A percentile compares a stretch with the other conserved stretches of the same genome.
Conservation (phyloP, 2,797 vertebrate genomes). For the Erethizon dorsatum region DNA sequence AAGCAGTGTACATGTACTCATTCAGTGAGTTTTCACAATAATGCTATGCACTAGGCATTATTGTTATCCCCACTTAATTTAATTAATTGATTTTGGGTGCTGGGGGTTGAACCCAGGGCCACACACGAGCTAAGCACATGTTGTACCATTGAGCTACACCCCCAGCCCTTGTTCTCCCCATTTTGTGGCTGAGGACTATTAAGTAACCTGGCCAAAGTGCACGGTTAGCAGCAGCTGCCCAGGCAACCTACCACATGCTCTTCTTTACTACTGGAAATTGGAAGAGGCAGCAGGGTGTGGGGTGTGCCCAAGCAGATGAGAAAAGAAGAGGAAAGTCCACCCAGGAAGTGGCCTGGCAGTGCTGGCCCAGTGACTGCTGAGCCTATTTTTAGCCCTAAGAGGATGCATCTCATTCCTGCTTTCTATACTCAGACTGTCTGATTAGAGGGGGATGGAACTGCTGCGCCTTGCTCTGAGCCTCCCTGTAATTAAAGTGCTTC, state of each 20-base stretch:
- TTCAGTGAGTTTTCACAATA: background rate
- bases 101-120: background rate
- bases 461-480: background rate
- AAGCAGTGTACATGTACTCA: background rate
- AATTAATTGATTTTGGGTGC: background rate
- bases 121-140: no score
- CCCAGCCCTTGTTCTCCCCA: background rate
- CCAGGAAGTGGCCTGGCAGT: background rate
- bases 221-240: background rate
- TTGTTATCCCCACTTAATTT: background rate
- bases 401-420: constrained; percentile 10
- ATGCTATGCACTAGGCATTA: background rate
- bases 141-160: background rate
- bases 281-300: background rate
- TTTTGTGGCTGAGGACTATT: background rate
- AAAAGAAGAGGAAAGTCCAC: background rate
- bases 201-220: background rate
- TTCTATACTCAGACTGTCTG: constrained; percentile 51
- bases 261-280: background rate
- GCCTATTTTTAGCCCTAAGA: constrained; percentile 52
- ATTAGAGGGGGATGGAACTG: background rate
- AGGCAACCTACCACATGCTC: no score
- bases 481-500: constrained; percentile 71
- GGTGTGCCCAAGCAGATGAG: background rate
- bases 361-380: background rate